Evolutionary conservation across 2,797 vertebrate species (phyloP).

Genomic region (Notolepis coatsorum): DNA sequence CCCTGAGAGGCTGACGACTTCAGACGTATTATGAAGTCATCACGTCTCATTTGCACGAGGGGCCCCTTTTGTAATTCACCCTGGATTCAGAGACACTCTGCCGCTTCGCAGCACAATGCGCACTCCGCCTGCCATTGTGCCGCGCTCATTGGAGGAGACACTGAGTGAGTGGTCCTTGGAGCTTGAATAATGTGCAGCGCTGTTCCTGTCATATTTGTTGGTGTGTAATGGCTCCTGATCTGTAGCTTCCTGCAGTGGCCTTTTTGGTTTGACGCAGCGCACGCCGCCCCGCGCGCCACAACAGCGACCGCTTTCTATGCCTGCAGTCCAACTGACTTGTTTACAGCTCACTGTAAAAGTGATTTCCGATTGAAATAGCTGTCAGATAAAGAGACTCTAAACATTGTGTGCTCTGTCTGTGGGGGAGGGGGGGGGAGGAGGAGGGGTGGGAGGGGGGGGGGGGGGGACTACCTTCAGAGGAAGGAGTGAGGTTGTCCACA

Average conservation of each 20-base stretch:
- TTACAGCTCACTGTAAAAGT: conserved; percentile 52
- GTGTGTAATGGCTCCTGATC: conserved; percentile 71
- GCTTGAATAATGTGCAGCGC: conserved; percentile 69
- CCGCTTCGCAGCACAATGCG: conserved; percentile 66
- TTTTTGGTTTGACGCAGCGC: conserved; percentile 48
- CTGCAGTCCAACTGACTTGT: conserved; percentile 67
- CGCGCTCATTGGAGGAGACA: conserved; percentile 73
- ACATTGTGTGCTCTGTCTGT: conserved; percentile 8
- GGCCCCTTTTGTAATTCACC: conserved; percentile 75
- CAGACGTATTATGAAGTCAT: conserved; percentile 75
- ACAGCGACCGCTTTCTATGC: conserved; percentile 45
- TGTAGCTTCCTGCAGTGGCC: conserved; percentile 60
- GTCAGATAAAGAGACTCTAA: conserved; percentile 68
- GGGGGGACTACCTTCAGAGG: conserved; percentile 62
- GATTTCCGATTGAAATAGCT: conserved; percentile 36
- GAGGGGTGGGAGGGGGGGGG: conserved; percentile 1
- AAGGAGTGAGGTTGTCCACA: conserved; percentile 71
- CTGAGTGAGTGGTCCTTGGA: conserved; percentile 73
- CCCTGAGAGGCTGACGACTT: conserved; percentile 66
- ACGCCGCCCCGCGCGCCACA: conserved; percentile 28
- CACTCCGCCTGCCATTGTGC: conserved; percentile 61
- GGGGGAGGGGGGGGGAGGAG: conserved; percentile 6
- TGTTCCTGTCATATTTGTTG: conserved; percentile 73
- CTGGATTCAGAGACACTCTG: conserved; percentile 67
- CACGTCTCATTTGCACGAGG: conserved; percentile 75